Conservation (phyloP, 2,888 invertebrate genomes). For the Arrhopalites spinosus region DNA sequence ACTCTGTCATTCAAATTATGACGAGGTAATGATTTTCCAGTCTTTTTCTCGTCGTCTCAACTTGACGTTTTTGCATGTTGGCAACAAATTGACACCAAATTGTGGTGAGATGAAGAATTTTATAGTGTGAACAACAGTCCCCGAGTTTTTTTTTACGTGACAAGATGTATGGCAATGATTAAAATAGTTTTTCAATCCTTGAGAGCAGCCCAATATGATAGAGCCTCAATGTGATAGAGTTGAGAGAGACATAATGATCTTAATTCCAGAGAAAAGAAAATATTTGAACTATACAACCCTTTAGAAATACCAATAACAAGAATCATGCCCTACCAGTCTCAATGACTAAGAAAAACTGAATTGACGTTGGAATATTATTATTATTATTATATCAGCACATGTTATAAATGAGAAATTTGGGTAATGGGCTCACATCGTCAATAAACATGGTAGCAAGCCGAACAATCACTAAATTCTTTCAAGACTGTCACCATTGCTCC, state of each 20-base stretch:
- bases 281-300: not conserved
- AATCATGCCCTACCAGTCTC: not conserved
- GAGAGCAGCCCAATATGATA: too few relatives aligned
- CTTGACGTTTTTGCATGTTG: too few relatives aligned
- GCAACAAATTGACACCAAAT: too few relatives aligned
- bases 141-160: too few relatives aligned
- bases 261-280: not conserved
- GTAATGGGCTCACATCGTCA: constrained; percentile 19
- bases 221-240: too few relatives aligned
- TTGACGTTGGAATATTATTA: not conserved
- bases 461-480: constrained; percentile 18
- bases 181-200: too few relatives aligned
- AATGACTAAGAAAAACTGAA: not conserved
- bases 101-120: too few relatives aligned
- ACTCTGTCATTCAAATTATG: too few relatives aligned
- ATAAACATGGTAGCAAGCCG: constrained; percentile 6
- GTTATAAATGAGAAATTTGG: constrained; percentile 17
- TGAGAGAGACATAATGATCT: not conserved
- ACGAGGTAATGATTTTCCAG: too few relatives aligned
- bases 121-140: too few relatives aligned
- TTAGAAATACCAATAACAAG: not conserved
- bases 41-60: too few relatives aligned
- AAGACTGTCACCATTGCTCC: constrained; percentile 14
- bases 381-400: not conserved
- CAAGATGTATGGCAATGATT: too few relatives aligned